A percentile compares a stretch with the other conserved stretches of the same genome.
phyloP scores from a whole-genome alignment of 2,888 invertebrate genomes.

The Eumerus sabulonum region DNA sequence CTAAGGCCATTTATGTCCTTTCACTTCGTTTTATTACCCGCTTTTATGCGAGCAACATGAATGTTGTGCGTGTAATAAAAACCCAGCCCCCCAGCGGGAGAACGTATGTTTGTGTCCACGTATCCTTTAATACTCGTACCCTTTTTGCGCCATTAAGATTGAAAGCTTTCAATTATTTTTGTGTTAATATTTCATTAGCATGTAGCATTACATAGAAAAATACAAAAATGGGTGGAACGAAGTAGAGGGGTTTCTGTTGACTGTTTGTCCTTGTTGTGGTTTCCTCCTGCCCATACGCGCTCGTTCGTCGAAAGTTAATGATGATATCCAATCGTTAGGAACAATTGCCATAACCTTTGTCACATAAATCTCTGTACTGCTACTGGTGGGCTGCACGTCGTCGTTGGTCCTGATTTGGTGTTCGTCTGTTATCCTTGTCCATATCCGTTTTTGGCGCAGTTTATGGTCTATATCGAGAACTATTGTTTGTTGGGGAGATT shows the following conservation, averaged over 20 bases:
- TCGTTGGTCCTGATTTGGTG: constrained; percentile 23
- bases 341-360: constrained; percentile 63
- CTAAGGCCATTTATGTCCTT: constrained; percentile 50
- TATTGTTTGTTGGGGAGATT: constrained; percentile 12
- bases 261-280: constrained; percentile 52
- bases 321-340: constrained; percentile 61
- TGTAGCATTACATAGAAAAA: constrained; percentile 70
- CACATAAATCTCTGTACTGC: constrained; percentile 58
- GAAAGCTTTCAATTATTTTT: constrained; percentile 77
- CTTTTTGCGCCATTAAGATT: constrained; percentile 60
- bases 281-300: constrained; percentile 16
- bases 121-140: background rate
- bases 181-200: constrained; percentile 76
- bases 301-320: constrained; percentile 22
- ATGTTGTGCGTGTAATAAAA: constrained; percentile 45
- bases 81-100: too few relatives aligned
- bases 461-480: constrained; percentile 20
- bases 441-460: too few relatives aligned
- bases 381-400: background rate
- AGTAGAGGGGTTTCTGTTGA: too few relatives aligned
- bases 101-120: background rate
- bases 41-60: constrained; percentile 61
- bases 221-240: background rate
- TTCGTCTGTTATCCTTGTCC: constrained; percentile 11
- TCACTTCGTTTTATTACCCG: constrained; percentile 55